Evolutionary conservation across 1,140 invertebrate genomes (phyloP).

Genomic region (Drosophila bipectinata): DNA sequence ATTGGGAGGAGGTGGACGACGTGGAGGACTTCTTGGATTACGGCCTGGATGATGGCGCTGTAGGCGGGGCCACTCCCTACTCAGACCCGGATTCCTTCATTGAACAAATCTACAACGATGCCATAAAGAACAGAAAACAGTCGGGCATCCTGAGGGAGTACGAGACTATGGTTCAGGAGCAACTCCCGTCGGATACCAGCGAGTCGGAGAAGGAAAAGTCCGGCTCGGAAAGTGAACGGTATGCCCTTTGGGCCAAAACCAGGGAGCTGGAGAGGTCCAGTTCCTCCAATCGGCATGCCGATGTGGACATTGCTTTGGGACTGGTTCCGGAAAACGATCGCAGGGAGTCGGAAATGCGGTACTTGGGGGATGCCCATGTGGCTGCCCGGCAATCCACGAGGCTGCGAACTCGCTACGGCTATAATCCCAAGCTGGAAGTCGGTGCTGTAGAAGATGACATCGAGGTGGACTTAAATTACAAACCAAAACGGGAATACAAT

Average conservation of each 20-base stretch:
- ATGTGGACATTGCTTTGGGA: conserved; percentile 50
- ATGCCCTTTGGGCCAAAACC: conserved; percentile 68
- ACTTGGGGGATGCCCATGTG: conserved; percentile 70
- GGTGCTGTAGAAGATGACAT: conserved; percentile 59
- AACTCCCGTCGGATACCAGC: conserved; percentile 55
- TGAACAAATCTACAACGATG: conserved; percentile 82
- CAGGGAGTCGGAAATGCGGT: conserved; percentile 64
- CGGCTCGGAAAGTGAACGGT: conserved; percentile 62
- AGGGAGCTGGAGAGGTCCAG: conserved; percentile 47
- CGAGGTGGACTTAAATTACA: conserved; percentile 77
- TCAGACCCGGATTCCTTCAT: conserved; percentile 78
- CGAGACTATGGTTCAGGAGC: conserved; percentile 75
- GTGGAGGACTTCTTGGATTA: conserved; percentile 59
- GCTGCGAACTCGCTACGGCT: conserved; percentile 72
- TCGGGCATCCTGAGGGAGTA: conserved; percentile 76
- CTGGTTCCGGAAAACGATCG: conserved; percentile 60
- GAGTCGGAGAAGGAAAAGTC: conserved; percentile 70
- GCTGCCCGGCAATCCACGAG: conserved; percentile 67
- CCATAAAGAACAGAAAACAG: conserved; percentile 74
- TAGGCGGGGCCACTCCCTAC: conserved; percentile 57
- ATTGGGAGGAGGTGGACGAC: conserved; percentile 74
- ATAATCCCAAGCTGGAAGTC: conserved; percentile 64
- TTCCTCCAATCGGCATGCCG: conserved; percentile 28
- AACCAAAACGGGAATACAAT: conserved; percentile 77
- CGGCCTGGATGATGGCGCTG: conserved; percentile 66